Conservation (phyloP, 1,140 invertebrate genomes). For the Pseudachorutes palmiensis region DNA sequence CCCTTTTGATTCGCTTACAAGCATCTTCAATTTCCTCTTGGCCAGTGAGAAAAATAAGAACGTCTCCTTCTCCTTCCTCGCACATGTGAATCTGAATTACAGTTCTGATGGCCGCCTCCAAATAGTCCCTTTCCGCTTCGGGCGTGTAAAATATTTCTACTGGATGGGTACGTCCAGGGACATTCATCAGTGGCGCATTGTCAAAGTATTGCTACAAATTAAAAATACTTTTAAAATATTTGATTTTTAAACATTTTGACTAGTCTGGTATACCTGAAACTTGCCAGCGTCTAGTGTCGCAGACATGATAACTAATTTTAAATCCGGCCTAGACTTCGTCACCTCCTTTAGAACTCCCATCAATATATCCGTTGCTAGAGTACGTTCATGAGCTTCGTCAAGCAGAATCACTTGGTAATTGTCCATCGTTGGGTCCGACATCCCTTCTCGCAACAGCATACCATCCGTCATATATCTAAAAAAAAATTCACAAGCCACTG, state of each 20-base stretch:
- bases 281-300: constrained; percentile 99
- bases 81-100: constrained; percentile 99
- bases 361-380: constrained; percentile 94
- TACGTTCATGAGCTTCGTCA: constrained; percentile 98
- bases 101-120: constrained; percentile 96
- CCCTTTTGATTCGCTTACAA: constrained; percentile 93
- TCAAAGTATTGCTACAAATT: constrained; percentile 80
- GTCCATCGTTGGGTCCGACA: constrained; percentile 97
- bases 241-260: background rate
- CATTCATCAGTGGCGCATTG: constrained; percentile 95
- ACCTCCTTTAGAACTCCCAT: constrained; percentile 99
- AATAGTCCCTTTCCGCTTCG: constrained; percentile 94
- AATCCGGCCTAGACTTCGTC: constrained; percentile 80
- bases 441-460: constrained; percentile 98
- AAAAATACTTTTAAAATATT: background rate
- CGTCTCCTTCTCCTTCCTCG: constrained; percentile 88
- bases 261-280: constrained; percentile 61
- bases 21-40: constrained; percentile 98
- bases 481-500: constrained; percentile 2
- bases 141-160: constrained; percentile 99
- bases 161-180: constrained; percentile 91
- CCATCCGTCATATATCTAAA: constrained; percentile 95
- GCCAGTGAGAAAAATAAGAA: constrained; percentile 91
- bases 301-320: constrained; percentile 99
- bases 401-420: constrained; percentile 92